Evolutionary conservation across 2,888 invertebrate species (phyloP).

Genomic region (Drosophila mercatorum): DNA sequence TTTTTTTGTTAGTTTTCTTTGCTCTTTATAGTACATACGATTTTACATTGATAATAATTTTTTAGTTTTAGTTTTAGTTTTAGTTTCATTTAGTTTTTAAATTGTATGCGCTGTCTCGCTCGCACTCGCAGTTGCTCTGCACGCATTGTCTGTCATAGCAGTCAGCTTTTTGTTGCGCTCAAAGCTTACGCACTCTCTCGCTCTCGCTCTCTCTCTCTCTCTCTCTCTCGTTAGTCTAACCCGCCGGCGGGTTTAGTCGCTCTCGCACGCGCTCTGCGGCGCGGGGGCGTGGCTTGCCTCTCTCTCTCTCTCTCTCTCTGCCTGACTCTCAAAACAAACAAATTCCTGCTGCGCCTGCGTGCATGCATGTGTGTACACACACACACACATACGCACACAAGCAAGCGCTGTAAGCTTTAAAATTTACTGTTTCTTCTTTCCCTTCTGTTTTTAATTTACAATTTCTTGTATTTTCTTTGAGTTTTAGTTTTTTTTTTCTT

Average conservation of each 20-base stretch:
- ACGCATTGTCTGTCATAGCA: slow-evolving; percentile 30
- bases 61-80: slow-evolving; percentile 39
- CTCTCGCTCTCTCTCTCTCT: slow-evolving; percentile 11
- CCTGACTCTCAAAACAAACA: slow-evolving; percentile 28
- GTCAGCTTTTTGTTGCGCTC: slow-evolving; percentile 31
- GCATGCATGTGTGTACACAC: slow-evolving; percentile 12
- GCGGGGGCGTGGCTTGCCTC: slow-evolving; percentile 56
- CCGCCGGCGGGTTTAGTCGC: slow-evolving; percentile 75
- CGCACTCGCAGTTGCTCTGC: slow-evolving; percentile 11
- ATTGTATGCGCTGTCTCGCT: slow-evolving; percentile 45
- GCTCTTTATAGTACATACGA: slow-evolving; percentile 70
- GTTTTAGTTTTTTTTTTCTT: slow-evolving; percentile 11
- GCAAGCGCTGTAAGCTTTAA: slow-evolving; percentile 21
- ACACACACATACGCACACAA: not conserved
- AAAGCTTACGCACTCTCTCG: slow-evolving; percentile 1
- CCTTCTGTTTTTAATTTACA: slow-evolving; percentile 37
- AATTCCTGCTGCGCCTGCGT: slow-evolving; percentile 32
- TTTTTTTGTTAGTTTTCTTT: slow-evolving; percentile 40
- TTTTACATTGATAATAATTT: slow-evolving; percentile 73
- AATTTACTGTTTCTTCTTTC: slow-evolving; percentile 4
- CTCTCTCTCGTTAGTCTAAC: slow-evolving; percentile 49
- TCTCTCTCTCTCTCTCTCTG: not conserved
- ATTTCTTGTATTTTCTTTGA: slow-evolving; percentile 22
- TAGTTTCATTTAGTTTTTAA: slow-evolving; percentile 44
- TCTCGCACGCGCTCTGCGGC: slow-evolving; percentile 37